Evolutionary conservation across 1,140 invertebrate genomes (phyloP), one percentile per base, ranked within the genome.

Genomic region (Homalodisca vitripennis): DNA sequence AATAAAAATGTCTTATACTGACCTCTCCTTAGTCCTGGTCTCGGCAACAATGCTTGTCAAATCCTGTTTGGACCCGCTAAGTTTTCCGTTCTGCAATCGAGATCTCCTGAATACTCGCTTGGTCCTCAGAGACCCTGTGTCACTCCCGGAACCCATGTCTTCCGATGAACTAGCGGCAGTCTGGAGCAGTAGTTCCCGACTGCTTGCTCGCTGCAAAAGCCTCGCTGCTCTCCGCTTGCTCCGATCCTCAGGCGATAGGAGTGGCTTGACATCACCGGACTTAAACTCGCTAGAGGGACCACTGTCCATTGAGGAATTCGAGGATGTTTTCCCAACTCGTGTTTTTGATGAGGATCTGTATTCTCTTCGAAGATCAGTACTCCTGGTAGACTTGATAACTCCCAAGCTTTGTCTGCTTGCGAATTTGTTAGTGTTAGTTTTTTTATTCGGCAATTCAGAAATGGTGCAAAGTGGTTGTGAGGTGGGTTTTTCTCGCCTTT

Each of bases 81-180:
- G 32, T 48, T 20, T 48, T 22, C 32, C 41, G 22, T 41, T 41
- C 46, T 60, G 57, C 53, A 30, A 12, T 6, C 46, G 24, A 24
- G 57, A 41, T 29, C 70, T 29, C 60, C 65, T 53, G 3, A 34
- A 46, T 12, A 68, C 22, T 20, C 62, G 27, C 55, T 62, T 62
- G 30, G 57, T 31, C 29, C 57, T 63, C 2, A 26, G 24, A 14
- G 53, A n/a, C 26, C 66, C 27, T 10, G 72, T 71, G 71, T 80
- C 80, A 3, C 76, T 69, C 32, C 78, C 78, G 2, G 74, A 73
- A 6, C 77, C 71, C 17, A 82, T 69, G 74, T 83, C 82, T 74
- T 83, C 82, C 0, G 82, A 83, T 14, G 82, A 83, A 75, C 81
- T 82, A 20, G 79, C 80, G 51, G 81, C 79, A 2, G 78, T 60